A percentile compares a stretch with the other conserved stretches of the same genome.
These are phyloP conservation scores for Linnaemya vulpina DNA, from an alignment of 2,888 invertebrate genomes.

Conservation along the genomic window DNA sequence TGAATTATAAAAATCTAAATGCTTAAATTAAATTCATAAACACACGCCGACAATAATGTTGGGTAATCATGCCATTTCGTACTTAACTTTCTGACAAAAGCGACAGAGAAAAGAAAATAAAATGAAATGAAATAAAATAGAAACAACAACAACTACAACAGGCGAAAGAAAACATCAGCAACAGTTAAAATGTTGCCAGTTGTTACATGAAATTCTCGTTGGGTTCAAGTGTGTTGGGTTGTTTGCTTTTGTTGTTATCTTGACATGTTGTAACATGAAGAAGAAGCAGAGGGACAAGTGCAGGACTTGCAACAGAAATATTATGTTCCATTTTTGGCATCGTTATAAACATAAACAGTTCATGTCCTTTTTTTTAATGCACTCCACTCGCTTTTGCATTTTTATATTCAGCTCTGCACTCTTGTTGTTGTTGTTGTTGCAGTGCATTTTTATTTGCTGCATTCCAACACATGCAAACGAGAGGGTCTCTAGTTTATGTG, in stretches of 20 bases:
- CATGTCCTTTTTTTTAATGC: constrained; percentile 35
- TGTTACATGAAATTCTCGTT: constrained; percentile 60
- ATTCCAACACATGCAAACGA: background rate
- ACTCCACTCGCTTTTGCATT: background rate
- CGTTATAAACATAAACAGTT: constrained; percentile 60
- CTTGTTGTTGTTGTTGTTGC: background rate
- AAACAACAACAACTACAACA: background rate
- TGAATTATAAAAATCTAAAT: constrained; percentile 11
- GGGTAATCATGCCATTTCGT: constrained; percentile 63
- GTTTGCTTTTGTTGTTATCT: constrained; percentile 57
- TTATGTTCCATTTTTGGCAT: constrained; percentile 65
- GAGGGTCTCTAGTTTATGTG: background rate
- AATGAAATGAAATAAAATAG: background rate
- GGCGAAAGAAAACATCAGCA: constrained; percentile 45
- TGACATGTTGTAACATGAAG: constrained; percentile 63
- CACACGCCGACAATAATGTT: constrained; percentile 51
- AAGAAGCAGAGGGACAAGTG: constrained; percentile 54
- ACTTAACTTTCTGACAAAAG: constrained; percentile 10
- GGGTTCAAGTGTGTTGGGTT: background rate
- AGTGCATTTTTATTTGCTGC: constrained; percentile 7
- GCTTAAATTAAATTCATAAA: constrained; percentile 57
- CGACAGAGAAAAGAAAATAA: background rate
- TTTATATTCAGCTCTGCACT: background rate
- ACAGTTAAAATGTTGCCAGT: constrained; percentile 58
- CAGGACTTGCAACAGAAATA: constrained; percentile 60